Base-by-base conservation (phyloP, 2,888 invertebrate species). In the Hymenopus coronatus region DNA sequence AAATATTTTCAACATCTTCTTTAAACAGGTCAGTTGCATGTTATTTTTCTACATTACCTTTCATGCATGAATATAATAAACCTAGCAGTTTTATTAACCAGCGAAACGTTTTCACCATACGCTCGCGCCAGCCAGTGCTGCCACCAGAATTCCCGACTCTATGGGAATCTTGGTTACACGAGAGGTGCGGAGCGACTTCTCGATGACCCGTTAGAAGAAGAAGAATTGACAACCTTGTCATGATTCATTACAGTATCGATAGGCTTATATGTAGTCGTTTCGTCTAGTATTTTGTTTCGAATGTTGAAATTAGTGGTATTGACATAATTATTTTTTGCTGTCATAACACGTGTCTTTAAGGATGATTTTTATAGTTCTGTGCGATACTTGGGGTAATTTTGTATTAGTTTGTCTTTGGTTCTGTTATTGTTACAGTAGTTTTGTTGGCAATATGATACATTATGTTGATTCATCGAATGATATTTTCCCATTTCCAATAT, bases 181-280 rank as follows among this genome's bases (percentile, higher is more conserved):
- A n/a, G n/a, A n/a, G n/a, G n/a, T n/a, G n/a, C n/a, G n/a, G n/a
- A n/a, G n/a, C n/a, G n/a, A n/a, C n/a, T n/a, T n/a, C n/a, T n/a
- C n/a, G n/a, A n/a, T n/a, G n/a, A n/a, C n/a, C n/a, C n/a, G n/a
- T n/a, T n/a, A n/a, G n/a, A n/a, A n/a, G n/a, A n/a, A n/a, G n/a
- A n/a, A n/a, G n/a, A 90, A 88, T 89, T 89, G 14, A 90, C 89
- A 46, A 87, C 89, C 89, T 90, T 82, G 27, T 89, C 54, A 70
- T 12, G 25, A 30, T 89, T 87, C 7, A 89, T 28, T 54, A 90
- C 89, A 82, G 89, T 90, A 84, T 90, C 90, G 54, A 91, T 90
- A 27, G 90, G 90, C 82, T 90, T 85, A 87, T 89, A 90, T 9
- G 83, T 84, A 40, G 70, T 85, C 81, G 84, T 25, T 28, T 88